These are phyloP conservation scores for Electrona antarctica DNA, from an alignment of 2,113 vertebrate genomes.

Conservation along the genomic window DNA sequence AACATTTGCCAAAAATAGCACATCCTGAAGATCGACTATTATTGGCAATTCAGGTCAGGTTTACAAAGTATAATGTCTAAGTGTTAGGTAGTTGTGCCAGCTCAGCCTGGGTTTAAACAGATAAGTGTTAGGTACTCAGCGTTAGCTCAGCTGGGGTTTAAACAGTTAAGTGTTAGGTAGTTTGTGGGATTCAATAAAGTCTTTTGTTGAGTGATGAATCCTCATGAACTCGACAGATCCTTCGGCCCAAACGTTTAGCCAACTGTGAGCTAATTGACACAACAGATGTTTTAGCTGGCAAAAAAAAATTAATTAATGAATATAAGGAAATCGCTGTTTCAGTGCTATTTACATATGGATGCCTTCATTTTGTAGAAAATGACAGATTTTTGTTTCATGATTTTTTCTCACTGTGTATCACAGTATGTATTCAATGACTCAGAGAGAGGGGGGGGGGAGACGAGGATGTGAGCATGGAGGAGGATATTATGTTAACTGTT, in stretches of 20 bases:
- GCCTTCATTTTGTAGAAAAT: slow-evolving; percentile 7
- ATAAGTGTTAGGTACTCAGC: background rate
- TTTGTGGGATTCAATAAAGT: slow-evolving; percentile 44
- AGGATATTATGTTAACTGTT: slow-evolving; percentile 37
- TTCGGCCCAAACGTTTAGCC: slow-evolving; percentile 25
- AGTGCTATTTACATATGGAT: slow-evolving; percentile 11
- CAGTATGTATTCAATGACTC: slow-evolving; percentile 31
- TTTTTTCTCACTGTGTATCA: slow-evolving; percentile 8
- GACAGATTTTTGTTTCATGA: slow-evolving; percentile 12
- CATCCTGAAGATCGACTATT: too few relatives aligned
- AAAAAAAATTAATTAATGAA: slow-evolving; percentile 20
- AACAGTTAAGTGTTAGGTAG: background rate
- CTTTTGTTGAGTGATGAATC: slow-evolving; percentile 58
- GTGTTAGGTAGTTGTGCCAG: too few relatives aligned
- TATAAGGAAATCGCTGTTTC: background rate
- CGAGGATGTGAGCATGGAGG: background rate
- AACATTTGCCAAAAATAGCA: too few relatives aligned
- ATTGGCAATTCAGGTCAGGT: too few relatives aligned
- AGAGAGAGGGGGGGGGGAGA: background rate
- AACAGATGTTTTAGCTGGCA: slow-evolving; percentile 60
- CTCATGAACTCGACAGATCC: slow-evolving; percentile 45
- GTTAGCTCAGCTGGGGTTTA: background rate
- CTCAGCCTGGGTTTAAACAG: background rate
- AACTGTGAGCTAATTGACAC: slow-evolving; percentile 41
- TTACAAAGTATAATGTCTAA: too few relatives aligned